Evolutionary conservation across 2,113 vertebrate genomes (phyloP).

Genomic region (Rhabdomys dilectus): DNA sequence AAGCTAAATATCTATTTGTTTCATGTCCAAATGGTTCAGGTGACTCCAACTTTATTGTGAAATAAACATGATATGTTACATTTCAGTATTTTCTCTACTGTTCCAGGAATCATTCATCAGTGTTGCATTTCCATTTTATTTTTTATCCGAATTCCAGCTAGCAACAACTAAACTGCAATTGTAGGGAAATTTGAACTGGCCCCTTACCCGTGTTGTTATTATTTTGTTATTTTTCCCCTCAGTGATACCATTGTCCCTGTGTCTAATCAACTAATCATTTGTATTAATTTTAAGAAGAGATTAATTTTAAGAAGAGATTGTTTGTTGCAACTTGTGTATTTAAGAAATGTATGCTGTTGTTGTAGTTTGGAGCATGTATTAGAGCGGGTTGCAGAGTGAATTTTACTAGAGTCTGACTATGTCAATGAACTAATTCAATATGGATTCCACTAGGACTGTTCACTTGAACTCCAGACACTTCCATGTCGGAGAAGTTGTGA

Average conservation of each 20-base stretch:
- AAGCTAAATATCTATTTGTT: not conserved
- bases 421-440: not conserved
- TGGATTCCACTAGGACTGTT: not conserved
- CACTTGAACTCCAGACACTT: not conserved
- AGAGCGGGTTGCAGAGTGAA: not conserved
- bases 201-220: not conserved
- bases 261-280: not conserved
- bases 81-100: not conserved
- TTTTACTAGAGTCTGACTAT: not conserved
- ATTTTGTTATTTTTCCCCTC: conserved; percentile 32
- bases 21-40: not conserved
- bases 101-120: rapidly evolving
- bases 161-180: conserved; percentile 67
- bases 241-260: conserved; percentile 55
- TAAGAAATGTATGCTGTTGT: not conserved
- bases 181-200: conserved; percentile 60
- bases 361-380: not conserved
- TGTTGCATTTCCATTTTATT: not conserved
- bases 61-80: not conserved
- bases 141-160: conserved; percentile 16
- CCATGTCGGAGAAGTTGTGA: not conserved
- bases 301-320: conserved; percentile 65
- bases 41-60: not conserved
- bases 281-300: no score
- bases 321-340: not conserved